Evolutionary conservation across 2,113 vertebrate species (phyloP), one percentile per base, ranked within the genome.

Genomic region (Ictalurus punctatus): DNA sequence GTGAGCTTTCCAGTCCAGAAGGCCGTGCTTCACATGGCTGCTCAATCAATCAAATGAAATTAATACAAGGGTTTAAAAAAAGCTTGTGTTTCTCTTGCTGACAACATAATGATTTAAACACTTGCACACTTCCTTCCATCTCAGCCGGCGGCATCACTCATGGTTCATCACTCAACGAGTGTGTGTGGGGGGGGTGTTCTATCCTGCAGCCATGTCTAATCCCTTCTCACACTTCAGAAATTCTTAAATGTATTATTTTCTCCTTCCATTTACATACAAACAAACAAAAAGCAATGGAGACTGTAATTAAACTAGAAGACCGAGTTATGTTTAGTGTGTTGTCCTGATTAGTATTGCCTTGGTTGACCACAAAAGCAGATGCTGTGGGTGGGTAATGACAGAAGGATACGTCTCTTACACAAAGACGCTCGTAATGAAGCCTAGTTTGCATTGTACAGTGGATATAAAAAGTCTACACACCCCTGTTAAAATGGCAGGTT

Each of bases 301-400:
- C 92, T 71, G 90, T 90, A 84, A 90, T 73, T 79, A 87, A 84
- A 84, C 27, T 40, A n/a, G 7, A 30, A 44, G 67, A n/a, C n/a
- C 37, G 56, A 14, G 63, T 30, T 85, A 56, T 52, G 48, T 27
- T 52, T 17, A 19, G 9, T 73, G 90, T 91, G 91, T 93, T 91
- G 92, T 93, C 88, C 48, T 91, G 87, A 93, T 94, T 90, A 95
- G 94, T 94, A 93, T 94, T 92, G 91, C 85, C 93, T 88, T 59
- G 74, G 69, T 82, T 56, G 81, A 86, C 87, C 90, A 90, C 80
- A 90, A 59, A 30, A 90, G 87, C 89, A 88, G 90, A 86, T 91
- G 52, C 63, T 63, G 89, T 79, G 21, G 67, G 86, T 83, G 56
- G 40, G 78, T 17, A 82, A 83, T 87, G 81, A 37, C 61, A 76